Evolutionary conservation across 2,888 invertebrate genomes (phyloP), one percentile per base, ranked within the genome.

Genomic region (Laothoe populi): DNA sequence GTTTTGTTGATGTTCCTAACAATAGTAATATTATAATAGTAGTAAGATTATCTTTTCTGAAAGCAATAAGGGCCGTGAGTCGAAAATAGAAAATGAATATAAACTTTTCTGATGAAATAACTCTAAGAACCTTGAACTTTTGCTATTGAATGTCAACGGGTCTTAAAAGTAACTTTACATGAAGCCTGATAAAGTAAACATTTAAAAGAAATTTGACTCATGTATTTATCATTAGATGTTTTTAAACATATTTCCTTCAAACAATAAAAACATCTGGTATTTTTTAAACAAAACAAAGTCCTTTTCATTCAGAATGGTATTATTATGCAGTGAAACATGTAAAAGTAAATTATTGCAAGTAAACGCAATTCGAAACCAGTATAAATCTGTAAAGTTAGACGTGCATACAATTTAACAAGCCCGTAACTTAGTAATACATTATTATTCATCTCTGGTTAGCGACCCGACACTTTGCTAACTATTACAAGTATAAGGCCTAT

Each of bases 381-480:
- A 82, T 82, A 82, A 82, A 82, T 81, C 77, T 76, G 68, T 70
- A 72, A 77, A 80, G 74, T 80, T 78, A 70, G 76, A 79, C 81
- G 74, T 78, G 79, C 79, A 82, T 81, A 81, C 75, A 78, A 79
- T 79, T 79, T 80, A 78, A 80, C 79, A 73, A 77, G 77, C 78
- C 73, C 65, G 76, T 81, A 78, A 79, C 74, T 79, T 79, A 79
- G 71, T 75, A 76, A 73, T 72, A 77, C 76, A 77, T 78, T 80
- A 78, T 77, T 79, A 78, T 80, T 76, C 80, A 75, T 76, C 74
- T 69, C 64, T 70, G 72, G 66, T 53, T 71, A 69, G 69, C 69
- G 67, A 69, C 71, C 64, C 62, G 67, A 64, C 60, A 61, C 60
- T 26, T 42, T 26, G 38, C 49, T 38, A 26, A 53, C 31, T 53